Base-by-base conservation (phyloP, 2,797 vertebrate genomes). In the Myotis myotis region DNA sequence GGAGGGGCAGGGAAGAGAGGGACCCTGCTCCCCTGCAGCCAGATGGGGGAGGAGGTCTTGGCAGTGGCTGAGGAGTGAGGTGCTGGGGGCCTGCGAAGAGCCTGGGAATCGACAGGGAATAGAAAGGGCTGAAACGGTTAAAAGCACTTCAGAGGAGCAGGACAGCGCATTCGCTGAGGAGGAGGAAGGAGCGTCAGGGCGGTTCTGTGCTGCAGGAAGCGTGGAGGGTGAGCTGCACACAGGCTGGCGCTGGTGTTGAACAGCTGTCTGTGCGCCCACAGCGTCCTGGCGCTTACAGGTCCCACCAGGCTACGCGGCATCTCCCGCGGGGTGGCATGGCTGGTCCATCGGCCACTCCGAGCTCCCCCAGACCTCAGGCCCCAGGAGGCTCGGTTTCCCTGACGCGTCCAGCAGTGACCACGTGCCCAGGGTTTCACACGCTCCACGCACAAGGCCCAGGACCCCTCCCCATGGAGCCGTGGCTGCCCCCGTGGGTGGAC, bases 201-300 rank as follows among this genome's bases (percentile, higher is more conserved):
- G 53, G 49, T 60, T 49, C n/a, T 20, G 15, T 36, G 55, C 57
- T 8, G 2, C 33, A 30, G 22, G 1, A 0, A n/a, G 28, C 5
- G 1, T 0, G 22, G 51, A 51, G 25, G 30, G 8, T 1, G 38
- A 83, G 23, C 17, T 23, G 3, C n/a, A 28, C 3, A 28, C 0
- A 9, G 47, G 49, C 28, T 19, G 30, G 38, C 25, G 33, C 5
- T 19, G 15, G 36, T 72, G 38, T 19, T 51, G 74, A 49, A 22
- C 51, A 23, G 2, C 0, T 19, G 38, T n/a, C 36, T 7, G 38
- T 5, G 23, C 30, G 44, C 12, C 72, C 23, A 4, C 2, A 7
- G 80, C 41, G 30, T 41, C 57, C 4, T 25, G 33, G 78, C 4
- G 16, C 19, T 86, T 41, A 36, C 16, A 33, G 44, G 53, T n/a